phyloP scores from a whole-genome alignment of 1,140 invertebrate species.

The Fragariocoptes setiger region DNA sequence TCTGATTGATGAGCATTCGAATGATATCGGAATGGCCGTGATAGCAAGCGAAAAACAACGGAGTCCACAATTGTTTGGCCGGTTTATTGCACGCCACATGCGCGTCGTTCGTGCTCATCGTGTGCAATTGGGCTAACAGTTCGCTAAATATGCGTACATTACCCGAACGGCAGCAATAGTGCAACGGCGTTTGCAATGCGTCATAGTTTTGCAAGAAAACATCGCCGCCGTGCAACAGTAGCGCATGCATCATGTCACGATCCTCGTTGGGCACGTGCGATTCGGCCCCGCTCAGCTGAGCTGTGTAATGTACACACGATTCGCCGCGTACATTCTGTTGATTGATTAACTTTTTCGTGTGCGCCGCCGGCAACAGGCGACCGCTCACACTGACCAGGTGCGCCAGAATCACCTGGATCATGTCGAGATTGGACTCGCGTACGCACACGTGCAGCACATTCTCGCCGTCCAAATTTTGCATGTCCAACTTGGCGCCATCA shows the following conservation, averaged over 20 bases:
- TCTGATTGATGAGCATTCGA: slow-evolving; percentile 25
- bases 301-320: slow-evolving; percentile 52
- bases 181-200: slow-evolving; percentile 51
- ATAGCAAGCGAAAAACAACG: slow-evolving; percentile 52
- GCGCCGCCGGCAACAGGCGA: not conserved
- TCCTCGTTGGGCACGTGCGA: slow-evolving; percentile 37
- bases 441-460: slow-evolving; percentile 10
- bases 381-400: slow-evolving; percentile 41
- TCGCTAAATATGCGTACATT: slow-evolving; percentile 77
- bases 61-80: slow-evolving; percentile 55
- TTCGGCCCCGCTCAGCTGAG: slow-evolving; percentile 17
- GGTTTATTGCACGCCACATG: slow-evolving; percentile 78
- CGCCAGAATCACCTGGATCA: not conserved
- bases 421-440: slow-evolving; percentile 6
- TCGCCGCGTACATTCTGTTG: slow-evolving; percentile 33
- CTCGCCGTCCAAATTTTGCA: slow-evolving; percentile 44
- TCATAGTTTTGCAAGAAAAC: slow-evolving; percentile 34
- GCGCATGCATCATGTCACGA: slow-evolving; percentile 48
- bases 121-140: slow-evolving; percentile 58
- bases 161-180: slow-evolving; percentile 68
- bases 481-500: slow-evolving; percentile 58
- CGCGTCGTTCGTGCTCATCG: slow-evolving; percentile 30
- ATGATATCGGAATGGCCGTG: slow-evolving; percentile 25
- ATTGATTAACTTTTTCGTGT: slow-evolving; percentile 5
- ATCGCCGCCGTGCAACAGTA: slow-evolving; percentile 64